These are phyloP conservation scores for Bubo blakistoni DNA, from an alignment of 2,113 vertebrate species.

Conservation along the genomic window DNA sequence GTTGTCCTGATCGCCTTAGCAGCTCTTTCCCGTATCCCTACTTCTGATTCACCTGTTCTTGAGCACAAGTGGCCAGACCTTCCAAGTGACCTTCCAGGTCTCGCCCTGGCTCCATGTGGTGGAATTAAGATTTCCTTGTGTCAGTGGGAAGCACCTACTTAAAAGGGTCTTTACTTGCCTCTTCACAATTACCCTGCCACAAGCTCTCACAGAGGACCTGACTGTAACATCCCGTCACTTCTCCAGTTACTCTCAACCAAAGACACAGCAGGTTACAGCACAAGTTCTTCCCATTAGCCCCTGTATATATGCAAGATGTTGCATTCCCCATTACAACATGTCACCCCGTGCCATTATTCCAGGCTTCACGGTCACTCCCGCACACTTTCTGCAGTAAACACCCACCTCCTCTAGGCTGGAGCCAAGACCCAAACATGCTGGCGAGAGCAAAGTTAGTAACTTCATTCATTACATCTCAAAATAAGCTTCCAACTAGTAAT, in stretches of 20 bases:
- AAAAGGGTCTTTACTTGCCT: not conserved
- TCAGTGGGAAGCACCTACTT: not conserved
- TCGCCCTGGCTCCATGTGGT: fast-evolving
- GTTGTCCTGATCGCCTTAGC: not conserved
- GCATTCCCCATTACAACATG: fast-evolving
- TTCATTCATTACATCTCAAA: not conserved
- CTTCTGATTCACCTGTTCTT: not conserved
- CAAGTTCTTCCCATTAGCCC: fast-evolving
- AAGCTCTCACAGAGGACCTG: fast-evolving
- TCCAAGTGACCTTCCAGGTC: no score
- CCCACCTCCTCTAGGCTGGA: not conserved
- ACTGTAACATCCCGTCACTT: fast-evolving
- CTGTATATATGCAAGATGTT: fast-evolving
- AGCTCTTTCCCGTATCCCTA: not conserved
- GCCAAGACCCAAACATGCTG: not conserved
- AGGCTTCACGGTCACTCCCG: not conserved
- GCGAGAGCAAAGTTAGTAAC: not conserved
- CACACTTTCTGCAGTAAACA: not conserved
- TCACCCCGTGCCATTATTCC: no score
- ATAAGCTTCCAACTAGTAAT: not conserved
- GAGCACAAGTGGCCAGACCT: not conserved
- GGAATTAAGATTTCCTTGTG: not conserved
- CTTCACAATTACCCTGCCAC: not conserved
- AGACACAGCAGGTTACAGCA: not conserved
- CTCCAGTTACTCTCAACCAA: not conserved